A percentile compares a stretch with the other conserved stretches of the same genome.
Evolutionary conservation across 2,113 vertebrate genomes (phyloP).

Genomic region (Clupea harengus): DNA sequence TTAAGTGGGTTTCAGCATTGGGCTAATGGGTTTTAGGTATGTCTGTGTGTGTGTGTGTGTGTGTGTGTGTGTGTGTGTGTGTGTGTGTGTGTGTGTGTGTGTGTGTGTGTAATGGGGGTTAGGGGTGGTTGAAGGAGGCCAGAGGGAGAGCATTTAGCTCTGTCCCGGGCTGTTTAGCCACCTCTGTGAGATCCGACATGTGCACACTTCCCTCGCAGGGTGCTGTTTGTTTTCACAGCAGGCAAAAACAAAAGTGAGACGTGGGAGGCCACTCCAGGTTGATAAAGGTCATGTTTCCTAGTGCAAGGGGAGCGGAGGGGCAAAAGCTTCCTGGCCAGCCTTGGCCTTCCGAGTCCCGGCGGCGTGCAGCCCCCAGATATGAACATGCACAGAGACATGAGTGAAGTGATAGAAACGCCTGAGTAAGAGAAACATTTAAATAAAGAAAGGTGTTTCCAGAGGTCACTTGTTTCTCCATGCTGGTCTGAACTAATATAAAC

Average conservation of each 20-base stretch:
- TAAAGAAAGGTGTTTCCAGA: neutral
- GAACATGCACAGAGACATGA: neutral
- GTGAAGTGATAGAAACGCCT: neutral
- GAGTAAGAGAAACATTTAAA: no score
- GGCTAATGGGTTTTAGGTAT: conserved; percentile 23
- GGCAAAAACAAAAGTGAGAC: conserved; percentile 72
- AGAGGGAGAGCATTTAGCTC: conserved; percentile 43
- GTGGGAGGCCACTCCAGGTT: conserved; percentile 67
- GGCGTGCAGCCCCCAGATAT: neutral
- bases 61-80: conserved; percentile 1
- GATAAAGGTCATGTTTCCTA: conserved; percentile 76
- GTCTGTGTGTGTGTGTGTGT: neutral
- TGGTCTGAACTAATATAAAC: neutral
- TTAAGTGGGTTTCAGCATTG: neutral
- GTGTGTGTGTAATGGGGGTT: conserved; percentile 12
- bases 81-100: conserved; percentile 1
- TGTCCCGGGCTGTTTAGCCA: conserved; percentile 39
- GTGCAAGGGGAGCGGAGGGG: conserved; percentile 52
- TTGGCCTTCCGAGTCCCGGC: neutral
- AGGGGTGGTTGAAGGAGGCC: conserved; percentile 34
- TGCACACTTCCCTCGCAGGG: conserved; percentile 59
- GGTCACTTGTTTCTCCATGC: no score
- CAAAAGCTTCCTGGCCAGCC: conserved; percentile 68
- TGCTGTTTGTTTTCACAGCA: conserved; percentile 73
- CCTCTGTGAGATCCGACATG: conserved; percentile 45